These are phyloP conservation scores for Pleuronectes platessa DNA, from an alignment of 2,113 vertebrate species.

Conservation along the genomic window DNA sequence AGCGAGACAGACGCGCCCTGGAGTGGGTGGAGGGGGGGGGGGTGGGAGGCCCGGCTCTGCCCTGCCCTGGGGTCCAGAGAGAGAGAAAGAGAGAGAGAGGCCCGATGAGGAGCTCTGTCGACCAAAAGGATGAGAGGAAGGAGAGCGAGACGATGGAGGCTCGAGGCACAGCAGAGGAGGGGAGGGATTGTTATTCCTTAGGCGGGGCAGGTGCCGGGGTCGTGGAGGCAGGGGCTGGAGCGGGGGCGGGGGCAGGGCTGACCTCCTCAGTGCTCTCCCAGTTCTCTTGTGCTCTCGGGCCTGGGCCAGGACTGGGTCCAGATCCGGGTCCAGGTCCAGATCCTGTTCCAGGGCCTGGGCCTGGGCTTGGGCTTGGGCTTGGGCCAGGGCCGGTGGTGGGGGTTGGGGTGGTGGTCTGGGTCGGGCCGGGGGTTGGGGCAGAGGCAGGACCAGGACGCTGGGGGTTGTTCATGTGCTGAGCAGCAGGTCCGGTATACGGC, in stretches of 20 bases:
- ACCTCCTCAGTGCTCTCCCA: slow-evolving; percentile 97
- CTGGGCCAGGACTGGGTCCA: slow-evolving; percentile 77
- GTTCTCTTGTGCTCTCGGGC: slow-evolving; percentile 98
- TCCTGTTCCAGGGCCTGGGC: slow-evolving; percentile 44
- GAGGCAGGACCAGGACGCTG: slow-evolving; percentile 89
- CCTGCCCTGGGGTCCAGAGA: slow-evolving; percentile 69
- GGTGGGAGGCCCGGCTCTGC: slow-evolving; percentile 93
- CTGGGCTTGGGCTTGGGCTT: slow-evolving; percentile 10
- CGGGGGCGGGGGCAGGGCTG: slow-evolving; percentile 80
- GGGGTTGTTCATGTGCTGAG: slow-evolving; percentile 99
- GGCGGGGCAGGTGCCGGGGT: slow-evolving; percentile 86
- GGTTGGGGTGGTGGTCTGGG: slow-evolving; percentile 44
- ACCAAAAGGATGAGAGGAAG: slow-evolving; percentile 70
- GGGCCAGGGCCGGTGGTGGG: slow-evolving; percentile 51
- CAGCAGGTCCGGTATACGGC: slow-evolving; percentile 98
- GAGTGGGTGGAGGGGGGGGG: slow-evolving; percentile 86
- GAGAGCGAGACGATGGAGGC: slow-evolving; percentile 78
- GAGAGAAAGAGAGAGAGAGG: slow-evolving; percentile 62
- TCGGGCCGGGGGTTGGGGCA: slow-evolving; percentile 66
- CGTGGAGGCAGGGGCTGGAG: slow-evolving; percentile 84
- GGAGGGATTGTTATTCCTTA: slow-evolving; percentile 91
- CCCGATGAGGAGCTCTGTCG: slow-evolving; percentile 84
- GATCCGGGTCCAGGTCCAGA: no score
- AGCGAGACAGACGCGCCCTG: slow-evolving; percentile 84
- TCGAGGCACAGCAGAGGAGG: slow-evolving; percentile 79